Conservation (phyloP, 1,140 invertebrate species). For the Periplaneta americana region DNA sequence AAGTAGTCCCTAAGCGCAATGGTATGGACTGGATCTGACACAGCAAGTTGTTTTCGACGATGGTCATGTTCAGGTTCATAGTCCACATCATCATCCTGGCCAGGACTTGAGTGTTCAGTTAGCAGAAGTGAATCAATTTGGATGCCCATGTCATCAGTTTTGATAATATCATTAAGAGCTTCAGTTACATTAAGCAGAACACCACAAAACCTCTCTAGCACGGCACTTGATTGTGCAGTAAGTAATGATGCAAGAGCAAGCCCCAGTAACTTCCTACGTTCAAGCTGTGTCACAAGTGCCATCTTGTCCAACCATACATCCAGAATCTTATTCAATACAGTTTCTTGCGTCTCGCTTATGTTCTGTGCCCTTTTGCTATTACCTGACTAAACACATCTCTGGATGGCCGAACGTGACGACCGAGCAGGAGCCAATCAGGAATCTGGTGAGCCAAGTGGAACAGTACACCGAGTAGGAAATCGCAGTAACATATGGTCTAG, state of each 20-base stretch:
- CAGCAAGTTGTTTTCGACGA: constrained; percentile 50
- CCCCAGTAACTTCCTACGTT: constrained; percentile 74
- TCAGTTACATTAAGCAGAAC: constrained; percentile 76
- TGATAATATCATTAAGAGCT: constrained; percentile 80
- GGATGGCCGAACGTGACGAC: no score
- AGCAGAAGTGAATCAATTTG: constrained; percentile 52
- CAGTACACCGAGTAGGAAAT: no score
- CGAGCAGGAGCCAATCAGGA: no score
- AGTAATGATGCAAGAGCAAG: constrained; percentile 78
- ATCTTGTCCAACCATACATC: constrained; percentile 76
- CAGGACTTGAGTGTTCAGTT: constrained; percentile 35
- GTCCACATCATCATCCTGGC: constrained; percentile 35
- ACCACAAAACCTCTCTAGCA: constrained; percentile 65
- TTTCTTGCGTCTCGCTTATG: constrained; percentile 36
- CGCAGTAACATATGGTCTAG: no score
- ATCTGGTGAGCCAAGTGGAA: no score
- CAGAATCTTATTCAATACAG: constrained; percentile 61
- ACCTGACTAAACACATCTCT: constrained; percentile 63
- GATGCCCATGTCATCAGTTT: constrained; percentile 58
- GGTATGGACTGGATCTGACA: constrained; percentile 63
- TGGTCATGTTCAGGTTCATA: constrained; percentile 49
- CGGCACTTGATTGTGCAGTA: constrained; percentile 55
- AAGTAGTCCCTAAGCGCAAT: constrained; percentile 62
- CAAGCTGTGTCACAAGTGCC: constrained; percentile 66
- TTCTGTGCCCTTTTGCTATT: constrained; percentile 36